Percentiles rank a stretch among this genome's conserved stretches.
phyloP scores from a whole-genome alignment of 2,113 vertebrate species.

The Morone chrysops region DNA sequence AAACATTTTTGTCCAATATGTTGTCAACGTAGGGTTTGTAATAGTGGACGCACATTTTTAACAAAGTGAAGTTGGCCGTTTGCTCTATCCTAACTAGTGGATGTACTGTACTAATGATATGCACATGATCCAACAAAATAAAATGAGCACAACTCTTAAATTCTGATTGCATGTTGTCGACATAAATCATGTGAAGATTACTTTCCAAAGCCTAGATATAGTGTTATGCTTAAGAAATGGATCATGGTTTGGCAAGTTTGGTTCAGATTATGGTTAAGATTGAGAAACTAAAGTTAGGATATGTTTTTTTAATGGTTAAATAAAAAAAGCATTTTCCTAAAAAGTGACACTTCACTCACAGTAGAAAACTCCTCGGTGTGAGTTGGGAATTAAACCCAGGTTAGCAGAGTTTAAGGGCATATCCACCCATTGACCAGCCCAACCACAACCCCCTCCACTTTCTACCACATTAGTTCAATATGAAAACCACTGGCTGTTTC shows the following conservation, averaged over 20 bases:
- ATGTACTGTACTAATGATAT: slow-evolving; percentile 16
- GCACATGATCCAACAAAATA: slow-evolving; percentile 39
- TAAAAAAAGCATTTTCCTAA: slow-evolving; percentile 30
- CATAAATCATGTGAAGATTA: slow-evolving; percentile 51
- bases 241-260: slow-evolving; percentile 50
- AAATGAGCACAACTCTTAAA: slow-evolving; percentile 29
- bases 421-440: slow-evolving; percentile 35
- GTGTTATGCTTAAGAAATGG: slow-evolving; percentile 25
- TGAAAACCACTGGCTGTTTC: slow-evolving; percentile 58
- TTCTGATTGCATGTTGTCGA: slow-evolving; percentile 34
- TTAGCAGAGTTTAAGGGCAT: slow-evolving; percentile 65
- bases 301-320: slow-evolving; percentile 27
- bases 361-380: slow-evolving; percentile 33
- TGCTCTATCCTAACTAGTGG: background rate
- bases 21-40: background rate
- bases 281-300: slow-evolving; percentile 49
- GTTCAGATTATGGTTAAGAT: slow-evolving; percentile 40
- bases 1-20: background rate
- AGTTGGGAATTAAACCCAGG: slow-evolving; percentile 52
- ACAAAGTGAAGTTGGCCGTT: background rate
- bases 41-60: background rate
- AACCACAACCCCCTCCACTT: slow-evolving; percentile 67
- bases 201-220: slow-evolving; percentile 19
- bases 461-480: slow-evolving; percentile 48
- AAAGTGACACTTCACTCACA: slow-evolving; percentile 26